Base-by-base conservation (phyloP, 2,888 invertebrate species). In the Hipparchia sbordonii region DNA sequence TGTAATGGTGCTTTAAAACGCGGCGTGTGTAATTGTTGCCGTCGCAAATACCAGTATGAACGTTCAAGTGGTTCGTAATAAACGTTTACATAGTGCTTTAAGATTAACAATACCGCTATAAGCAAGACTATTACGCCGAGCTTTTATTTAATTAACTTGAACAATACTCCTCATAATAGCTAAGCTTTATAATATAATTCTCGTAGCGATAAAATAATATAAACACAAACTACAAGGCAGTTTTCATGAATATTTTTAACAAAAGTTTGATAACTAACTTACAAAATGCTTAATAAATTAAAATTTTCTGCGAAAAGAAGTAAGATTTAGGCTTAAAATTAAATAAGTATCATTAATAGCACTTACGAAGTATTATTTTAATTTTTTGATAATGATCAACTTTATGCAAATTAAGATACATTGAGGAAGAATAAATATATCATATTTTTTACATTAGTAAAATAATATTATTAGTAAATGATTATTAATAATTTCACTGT, bases 1-100 rank as follows among this genome's bases (percentile, higher is more conserved):
- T 81, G 78, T 78, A 86, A 78, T 77, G 77, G 78, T 76, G 79
- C 77, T 82, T 85, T 87, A 85, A 89, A 88, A 87, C 84, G 80
- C 82, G 79, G 80, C 80, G 81, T 83, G 81, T 84, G 81, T 85
- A 82, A 86, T 86, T 82, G 84, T 83, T 82, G 81, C 82, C 79
- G 79, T 83, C 81, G 81, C 82, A 81, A 81, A 82, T 84, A 39
- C 5, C 3, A 39, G 39, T 39, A 85, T 84, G 81, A 84, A 83
- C 83, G 82, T 79, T 82, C 77, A 74, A 79, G 81, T 78, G 79
- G 81, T 82, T 83, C 85, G 83, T 81, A 81, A 80, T 82, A 85
- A 85, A 85, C 81, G 83, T 83, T 84, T 85, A 78, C 67, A 62
- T 67, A 71, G 56, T 57, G 62, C 45, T 85, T 85, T 85, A 85